A percentile compares a stretch with the other conserved stretches of the same genome.
Conservation (phyloP, 30 jellyfish, hydroid and myxozoan genomes). For the Rhopilema esculentum region DNA sequence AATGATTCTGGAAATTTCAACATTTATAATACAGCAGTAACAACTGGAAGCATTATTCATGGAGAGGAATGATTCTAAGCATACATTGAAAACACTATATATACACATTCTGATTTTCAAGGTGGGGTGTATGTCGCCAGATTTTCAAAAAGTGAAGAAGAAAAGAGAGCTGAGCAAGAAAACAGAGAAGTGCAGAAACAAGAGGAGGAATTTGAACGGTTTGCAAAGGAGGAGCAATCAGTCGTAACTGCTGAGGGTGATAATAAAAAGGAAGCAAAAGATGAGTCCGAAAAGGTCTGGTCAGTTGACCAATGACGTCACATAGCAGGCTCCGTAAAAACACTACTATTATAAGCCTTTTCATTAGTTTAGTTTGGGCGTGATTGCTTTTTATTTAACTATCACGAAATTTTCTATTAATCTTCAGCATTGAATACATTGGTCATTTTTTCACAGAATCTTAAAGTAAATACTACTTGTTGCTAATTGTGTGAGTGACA, state of each 20-base stretch:
- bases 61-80: not conserved
- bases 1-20: too few species aligned
- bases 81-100: not conserved
- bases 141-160: not conserved
- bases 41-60: too few species aligned
- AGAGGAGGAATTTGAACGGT: not conserved
- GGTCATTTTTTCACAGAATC: not conserved
- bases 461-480: too few species aligned
- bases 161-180: slow-evolving; percentile 4
- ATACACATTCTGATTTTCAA: not conserved
- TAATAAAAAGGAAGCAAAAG: slow-evolving; percentile 5
- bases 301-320: slow-evolving; percentile 10
- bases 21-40: too few species aligned
- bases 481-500: too few species aligned
- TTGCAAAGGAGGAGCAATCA: not conserved
- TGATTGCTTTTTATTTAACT: not conserved
- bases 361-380: not conserved
- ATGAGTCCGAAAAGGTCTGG: slow-evolving; percentile 1
- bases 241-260: not conserved
- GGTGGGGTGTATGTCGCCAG: slow-evolving; percentile 27
- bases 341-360: too few species aligned
- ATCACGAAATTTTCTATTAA: not conserved
- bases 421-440: not conserved
- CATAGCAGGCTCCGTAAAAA: not conserved
- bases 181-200: not conserved